Evolutionary conservation across 2,888 invertebrate species (phyloP).

Genomic region (Cephus pygmeus): DNA sequence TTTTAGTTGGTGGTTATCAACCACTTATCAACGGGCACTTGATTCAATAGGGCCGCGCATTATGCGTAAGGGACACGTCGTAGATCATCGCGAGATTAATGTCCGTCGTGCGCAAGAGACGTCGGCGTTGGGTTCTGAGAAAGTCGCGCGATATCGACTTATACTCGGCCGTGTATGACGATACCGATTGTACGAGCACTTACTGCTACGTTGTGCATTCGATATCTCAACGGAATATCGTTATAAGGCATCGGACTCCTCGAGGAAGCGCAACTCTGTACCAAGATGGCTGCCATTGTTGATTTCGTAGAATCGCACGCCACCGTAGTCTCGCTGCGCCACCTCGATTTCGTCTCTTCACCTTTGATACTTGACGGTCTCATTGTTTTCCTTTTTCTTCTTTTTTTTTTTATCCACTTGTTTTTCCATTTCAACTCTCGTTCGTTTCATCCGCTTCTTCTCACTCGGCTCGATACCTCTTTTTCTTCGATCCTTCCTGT

Average conservation of each 20-base stretch:
- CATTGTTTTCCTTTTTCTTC: background rate
- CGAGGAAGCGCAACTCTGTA: background rate
- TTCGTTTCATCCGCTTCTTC: background rate
- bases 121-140: conserved; percentile 10
- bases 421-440: background rate
- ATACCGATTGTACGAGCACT: conserved; percentile 4
- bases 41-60: conserved; percentile 19
- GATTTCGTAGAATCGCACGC: background rate
- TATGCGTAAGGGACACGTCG: conserved; percentile 18
- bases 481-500: background rate
- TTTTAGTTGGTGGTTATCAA: background rate
- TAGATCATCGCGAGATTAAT: conserved; percentile 26
- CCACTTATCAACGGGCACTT: background rate
- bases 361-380: background rate
- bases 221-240: conserved; percentile 11
- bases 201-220: background rate
- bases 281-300: background rate
- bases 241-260: background rate
- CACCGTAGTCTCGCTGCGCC: background rate
- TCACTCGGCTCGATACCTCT: background rate
- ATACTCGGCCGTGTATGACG: background rate
- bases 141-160: conserved; percentile 4
- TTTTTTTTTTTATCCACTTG: background rate
- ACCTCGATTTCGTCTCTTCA: background rate
- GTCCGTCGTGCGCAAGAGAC: conserved; percentile 10